phyloP scores from a whole-genome alignment of 2,797 vertebrate genomes.

The Rhinichthys osculus region DNA sequence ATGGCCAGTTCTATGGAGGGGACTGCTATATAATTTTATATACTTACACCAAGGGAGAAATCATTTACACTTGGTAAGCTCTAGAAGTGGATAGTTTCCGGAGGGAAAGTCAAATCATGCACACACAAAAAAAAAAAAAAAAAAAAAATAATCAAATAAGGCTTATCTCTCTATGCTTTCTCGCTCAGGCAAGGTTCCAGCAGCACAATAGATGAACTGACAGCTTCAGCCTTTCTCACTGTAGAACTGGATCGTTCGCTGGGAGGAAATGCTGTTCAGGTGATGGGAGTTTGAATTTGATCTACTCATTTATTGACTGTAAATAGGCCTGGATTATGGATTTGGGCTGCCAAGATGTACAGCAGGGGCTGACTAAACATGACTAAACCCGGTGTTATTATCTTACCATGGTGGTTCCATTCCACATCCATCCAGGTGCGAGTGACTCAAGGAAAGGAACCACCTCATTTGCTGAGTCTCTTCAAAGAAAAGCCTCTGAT shows the following conservation, averaged over 20 bases:
- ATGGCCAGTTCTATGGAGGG: conserved; percentile 89
- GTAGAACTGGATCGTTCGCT: conserved; percentile 87
- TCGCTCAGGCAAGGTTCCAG: conserved; percentile 85
- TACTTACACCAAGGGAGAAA: conserved; percentile 76
- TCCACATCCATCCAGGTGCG: conserved; percentile 71
- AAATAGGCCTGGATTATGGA: neutral
- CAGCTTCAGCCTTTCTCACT: conserved; percentile 89
- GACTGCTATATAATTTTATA: conserved; percentile 95
- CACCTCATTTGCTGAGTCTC: conserved; percentile 86
- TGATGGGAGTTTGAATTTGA: conserved; percentile 59
- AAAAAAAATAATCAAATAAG: neutral
- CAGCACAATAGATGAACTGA: conserved; percentile 85
- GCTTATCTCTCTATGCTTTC: neutral
- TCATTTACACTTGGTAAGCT: conserved; percentile 77
- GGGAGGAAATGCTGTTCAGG: conserved; percentile 86
- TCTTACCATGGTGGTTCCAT: conserved; percentile 6
- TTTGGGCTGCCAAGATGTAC: neutral
- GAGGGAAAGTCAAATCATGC: neutral
- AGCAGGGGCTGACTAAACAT: neutral
- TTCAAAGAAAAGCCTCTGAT: conserved; percentile 89
- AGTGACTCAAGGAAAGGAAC: conserved; percentile 92
- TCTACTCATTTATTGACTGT: neutral
- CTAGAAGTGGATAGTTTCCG: neutral
- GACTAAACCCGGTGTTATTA: neutral
- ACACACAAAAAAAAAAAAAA: too few species aligned